Conservation (phyloP, 2,113 vertebrate species). For the Dinomys branickii region DNA sequence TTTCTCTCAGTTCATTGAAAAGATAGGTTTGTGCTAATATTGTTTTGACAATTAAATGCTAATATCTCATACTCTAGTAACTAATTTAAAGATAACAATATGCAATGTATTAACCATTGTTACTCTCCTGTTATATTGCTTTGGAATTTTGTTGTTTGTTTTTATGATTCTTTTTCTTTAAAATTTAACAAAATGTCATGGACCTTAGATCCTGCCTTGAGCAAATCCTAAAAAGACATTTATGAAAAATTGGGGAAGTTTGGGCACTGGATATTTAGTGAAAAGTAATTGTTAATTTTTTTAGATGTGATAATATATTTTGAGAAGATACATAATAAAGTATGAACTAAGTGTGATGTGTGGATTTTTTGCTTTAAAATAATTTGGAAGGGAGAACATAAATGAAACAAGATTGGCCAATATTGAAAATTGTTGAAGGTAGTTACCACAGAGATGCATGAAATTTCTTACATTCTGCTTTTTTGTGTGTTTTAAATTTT, state of each 20-base stretch:
- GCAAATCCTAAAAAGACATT: conserved; percentile 16
- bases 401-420: background rate
- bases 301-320: background rate
- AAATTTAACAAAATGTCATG: background rate
- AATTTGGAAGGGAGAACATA: conserved; percentile 26
- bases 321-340: background rate
- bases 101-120: too few species aligned
- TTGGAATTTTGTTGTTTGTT: too few species aligned
- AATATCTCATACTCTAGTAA: too few species aligned
- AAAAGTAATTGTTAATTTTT: conserved; percentile 38
- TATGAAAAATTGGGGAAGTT: conserved; percentile 33
- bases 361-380: background rate
- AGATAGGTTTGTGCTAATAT: too few species aligned
- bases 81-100: too few species aligned
- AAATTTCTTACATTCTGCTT: conserved; percentile 28
- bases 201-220: conserved; percentile 39
- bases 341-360: conserved; percentile 51
- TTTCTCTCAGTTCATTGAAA: too few species aligned
- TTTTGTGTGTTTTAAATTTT: conserved; percentile 53
- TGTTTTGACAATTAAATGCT: too few species aligned
- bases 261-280: background rate
- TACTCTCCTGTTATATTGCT: too few species aligned
- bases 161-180: too few species aligned
- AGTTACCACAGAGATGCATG: background rate
- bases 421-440: conserved; percentile 34